phyloP scores from a whole-genome alignment of 2,888 invertebrate species.

The Dione juno region DNA sequence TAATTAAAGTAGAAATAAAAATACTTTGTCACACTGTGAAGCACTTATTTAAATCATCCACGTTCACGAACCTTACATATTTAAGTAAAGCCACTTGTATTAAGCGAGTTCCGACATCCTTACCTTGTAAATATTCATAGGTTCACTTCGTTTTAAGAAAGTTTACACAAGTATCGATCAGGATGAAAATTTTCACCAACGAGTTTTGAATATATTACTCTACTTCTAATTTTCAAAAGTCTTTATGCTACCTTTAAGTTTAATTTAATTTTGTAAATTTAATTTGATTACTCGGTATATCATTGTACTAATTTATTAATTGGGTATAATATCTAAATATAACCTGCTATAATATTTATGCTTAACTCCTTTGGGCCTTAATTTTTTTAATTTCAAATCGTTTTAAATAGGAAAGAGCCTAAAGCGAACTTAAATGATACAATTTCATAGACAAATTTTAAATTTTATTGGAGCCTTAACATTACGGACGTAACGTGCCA shows the following conservation, averaged over 20 bases:
- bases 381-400: slow-evolving; percentile 27
- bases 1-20: background rate
- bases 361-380: slow-evolving; percentile 2
- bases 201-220: slow-evolving; percentile 26
- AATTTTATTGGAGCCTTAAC: slow-evolving; percentile 32
- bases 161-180: slow-evolving; percentile 35
- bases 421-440: slow-evolving; percentile 13
- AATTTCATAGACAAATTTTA: slow-evolving; percentile 34
- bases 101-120: slow-evolving; percentile 13
- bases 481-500: slow-evolving; percentile 25
- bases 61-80: slow-evolving; percentile 8
- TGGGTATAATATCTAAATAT: background rate
- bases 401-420: background rate
- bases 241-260: slow-evolving; percentile 3
- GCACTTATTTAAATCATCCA: background rate
- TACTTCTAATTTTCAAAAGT: slow-evolving; percentile 11
- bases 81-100: slow-evolving; percentile 16
- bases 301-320: background rate
- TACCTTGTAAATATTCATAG: slow-evolving; percentile 32
- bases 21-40: too few species aligned
- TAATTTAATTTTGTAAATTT: background rate
- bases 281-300: background rate
- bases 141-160: slow-evolving; percentile 29
- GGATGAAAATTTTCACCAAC: slow-evolving; percentile 26
- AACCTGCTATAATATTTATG: background rate